These are phyloP conservation scores for Caracal caracal DNA, from an alignment of 2,113 vertebrate species.

Conservation along the genomic window DNA sequence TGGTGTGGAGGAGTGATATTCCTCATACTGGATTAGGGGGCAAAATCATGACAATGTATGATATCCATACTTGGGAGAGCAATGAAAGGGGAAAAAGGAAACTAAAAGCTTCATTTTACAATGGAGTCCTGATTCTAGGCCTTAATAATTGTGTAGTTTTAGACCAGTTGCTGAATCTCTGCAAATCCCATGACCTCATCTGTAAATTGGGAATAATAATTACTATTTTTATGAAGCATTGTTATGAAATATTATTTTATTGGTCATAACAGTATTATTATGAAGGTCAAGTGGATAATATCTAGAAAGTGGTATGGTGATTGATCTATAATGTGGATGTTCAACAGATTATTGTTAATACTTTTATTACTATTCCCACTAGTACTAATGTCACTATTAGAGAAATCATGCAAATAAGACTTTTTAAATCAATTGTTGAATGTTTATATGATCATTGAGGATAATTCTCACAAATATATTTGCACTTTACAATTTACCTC, in stretches of 20 bases:
- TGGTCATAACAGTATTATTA: not conserved
- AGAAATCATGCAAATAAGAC: not conserved
- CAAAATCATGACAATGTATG: not conserved
- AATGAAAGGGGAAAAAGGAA: not conserved
- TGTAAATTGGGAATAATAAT: not conserved
- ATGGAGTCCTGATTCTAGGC: not conserved
- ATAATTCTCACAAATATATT: slow-evolving; percentile 12
- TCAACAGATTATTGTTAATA: not conserved
- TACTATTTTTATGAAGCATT: not conserved
- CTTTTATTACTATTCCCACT: not conserved
- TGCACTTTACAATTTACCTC: not conserved
- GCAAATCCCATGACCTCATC: not conserved
- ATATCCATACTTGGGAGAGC: not conserved
- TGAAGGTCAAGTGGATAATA: not conserved
- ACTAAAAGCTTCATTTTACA: not conserved
- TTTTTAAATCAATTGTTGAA: not conserved
- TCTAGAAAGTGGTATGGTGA: not conserved
- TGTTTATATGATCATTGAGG: not conserved
- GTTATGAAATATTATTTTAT: not conserved
- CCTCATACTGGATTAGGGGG: not conserved
- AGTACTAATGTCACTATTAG: not conserved
- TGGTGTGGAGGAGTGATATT: not conserved
- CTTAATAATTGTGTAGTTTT: not conserved
- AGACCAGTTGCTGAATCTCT: not conserved
- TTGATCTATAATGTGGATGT: not conserved